Conservation (phyloP, 2,113 vertebrate species). For the Myrmecophaga tridactyla region DNA sequence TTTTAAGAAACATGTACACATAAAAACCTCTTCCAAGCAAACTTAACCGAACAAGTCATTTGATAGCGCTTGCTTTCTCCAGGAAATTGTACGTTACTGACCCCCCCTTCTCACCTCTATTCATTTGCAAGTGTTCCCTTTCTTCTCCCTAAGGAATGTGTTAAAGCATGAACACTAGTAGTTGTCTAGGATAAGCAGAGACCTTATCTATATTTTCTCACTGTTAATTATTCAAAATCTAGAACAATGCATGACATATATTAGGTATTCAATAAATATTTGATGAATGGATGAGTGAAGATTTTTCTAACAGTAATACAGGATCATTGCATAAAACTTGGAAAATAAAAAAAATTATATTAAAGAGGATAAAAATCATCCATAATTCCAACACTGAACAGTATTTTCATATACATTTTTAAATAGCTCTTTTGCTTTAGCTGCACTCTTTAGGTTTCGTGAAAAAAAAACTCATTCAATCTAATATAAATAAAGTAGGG, state of each 20-base stretch:
- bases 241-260: background rate
- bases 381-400: background rate
- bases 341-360: slow-evolving; percentile 27
- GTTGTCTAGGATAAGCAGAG: background rate
- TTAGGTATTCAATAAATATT: background rate
- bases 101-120: background rate
- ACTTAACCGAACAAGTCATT: background rate
- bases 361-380: background rate
- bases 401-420: background rate
- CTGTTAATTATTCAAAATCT: background rate
- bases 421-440: background rate
- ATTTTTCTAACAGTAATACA: background rate
- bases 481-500: background rate
- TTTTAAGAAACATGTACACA: background rate
- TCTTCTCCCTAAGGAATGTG: too few species aligned
- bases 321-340: background rate
- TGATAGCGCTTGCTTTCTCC: background rate
- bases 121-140: too few species aligned
- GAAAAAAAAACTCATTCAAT: background rate
- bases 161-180: background rate
- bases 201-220: background rate
- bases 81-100: background rate
- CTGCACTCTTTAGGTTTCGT: background rate
- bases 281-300: background rate
- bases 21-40: background rate